These are phyloP conservation scores for Apostichopus japonicus DNA, from an alignment of 35 echinoderm and acorn worm species.

Conservation along the genomic window DNA sequence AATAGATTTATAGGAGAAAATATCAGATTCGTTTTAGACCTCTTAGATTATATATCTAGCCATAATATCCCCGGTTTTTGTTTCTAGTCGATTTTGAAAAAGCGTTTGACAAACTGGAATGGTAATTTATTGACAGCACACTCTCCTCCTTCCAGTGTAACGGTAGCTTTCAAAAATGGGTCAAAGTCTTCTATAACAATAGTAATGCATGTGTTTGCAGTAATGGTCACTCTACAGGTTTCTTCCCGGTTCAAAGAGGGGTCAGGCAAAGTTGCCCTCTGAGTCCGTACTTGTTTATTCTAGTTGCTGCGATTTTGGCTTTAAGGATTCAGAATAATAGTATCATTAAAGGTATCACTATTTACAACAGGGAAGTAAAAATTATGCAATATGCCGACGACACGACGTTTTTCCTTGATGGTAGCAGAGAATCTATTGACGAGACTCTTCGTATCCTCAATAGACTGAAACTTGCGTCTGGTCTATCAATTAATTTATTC, in stretches of 20 bases:
- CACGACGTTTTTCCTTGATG: too few relatives aligned
- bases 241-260: neutral
- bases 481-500: too few relatives aligned
- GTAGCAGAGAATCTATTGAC: too few relatives aligned
- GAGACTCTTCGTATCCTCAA: too few relatives aligned
- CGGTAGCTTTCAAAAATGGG: neutral
- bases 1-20: neutral
- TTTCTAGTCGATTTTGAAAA: constrained; percentile 37
- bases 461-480: too few relatives aligned
- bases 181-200: constrained; percentile 18
- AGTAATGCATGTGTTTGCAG: neutral
- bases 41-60: neutral
- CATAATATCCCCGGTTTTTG: neutral
- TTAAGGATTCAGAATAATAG: too few relatives aligned
- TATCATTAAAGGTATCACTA: too few relatives aligned
- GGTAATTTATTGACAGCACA: constrained; percentile 2
- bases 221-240: neutral
- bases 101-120: constrained; percentile 6
- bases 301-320: too few relatives aligned
- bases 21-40: neutral
- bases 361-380: too few relatives aligned
- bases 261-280: too few relatives aligned
- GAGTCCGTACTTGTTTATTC: too few relatives aligned
- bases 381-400: too few relatives aligned
- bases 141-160: neutral